Evolutionary conservation across 2,888 invertebrate genomes (phyloP).

Genomic region (Cyaniris semiargus): DNA sequence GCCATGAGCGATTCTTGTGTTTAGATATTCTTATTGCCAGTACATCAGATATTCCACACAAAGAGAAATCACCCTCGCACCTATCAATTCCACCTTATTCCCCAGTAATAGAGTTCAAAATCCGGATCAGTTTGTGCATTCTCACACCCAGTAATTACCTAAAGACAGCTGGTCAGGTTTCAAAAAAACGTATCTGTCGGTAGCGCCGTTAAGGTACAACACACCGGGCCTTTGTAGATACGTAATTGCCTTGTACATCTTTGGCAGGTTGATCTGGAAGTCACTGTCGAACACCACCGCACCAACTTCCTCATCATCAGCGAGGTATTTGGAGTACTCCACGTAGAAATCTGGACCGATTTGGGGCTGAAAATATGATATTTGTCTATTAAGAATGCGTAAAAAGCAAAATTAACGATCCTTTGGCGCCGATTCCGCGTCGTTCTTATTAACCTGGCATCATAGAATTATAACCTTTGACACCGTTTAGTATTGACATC

Average conservation of each 20-base stretch:
- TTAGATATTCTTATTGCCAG: too few relatives aligned
- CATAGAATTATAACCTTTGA: too few relatives aligned
- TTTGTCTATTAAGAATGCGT: too few relatives aligned
- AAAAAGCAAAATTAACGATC: too few relatives aligned
- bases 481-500: too few relatives aligned
- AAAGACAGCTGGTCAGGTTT: conserved; percentile 54
- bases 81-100: neutral
- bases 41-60: neutral
- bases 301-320: conserved; percentile 71
- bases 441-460: too few relatives aligned
- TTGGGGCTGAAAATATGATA: conserved; percentile 39
- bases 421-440: too few relatives aligned
- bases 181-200: conserved; percentile 65
- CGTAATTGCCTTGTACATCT: conserved; percentile 70
- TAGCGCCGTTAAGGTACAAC: conserved; percentile 72
- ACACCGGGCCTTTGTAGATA: conserved; percentile 75
- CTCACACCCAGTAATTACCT: conserved; percentile 51
- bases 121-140: neutral
- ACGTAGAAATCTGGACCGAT: conserved; percentile 49
- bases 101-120: neutral
- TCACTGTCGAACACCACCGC: conserved; percentile 81
- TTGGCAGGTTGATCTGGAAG: conserved; percentile 70
- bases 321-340: conserved; percentile 55
- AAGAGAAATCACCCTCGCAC: neutral
- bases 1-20: too few relatives aligned